Evolutionary conservation across 2,113 vertebrate genomes (phyloP).

Genomic region (Ranitomeya imitator): DNA sequence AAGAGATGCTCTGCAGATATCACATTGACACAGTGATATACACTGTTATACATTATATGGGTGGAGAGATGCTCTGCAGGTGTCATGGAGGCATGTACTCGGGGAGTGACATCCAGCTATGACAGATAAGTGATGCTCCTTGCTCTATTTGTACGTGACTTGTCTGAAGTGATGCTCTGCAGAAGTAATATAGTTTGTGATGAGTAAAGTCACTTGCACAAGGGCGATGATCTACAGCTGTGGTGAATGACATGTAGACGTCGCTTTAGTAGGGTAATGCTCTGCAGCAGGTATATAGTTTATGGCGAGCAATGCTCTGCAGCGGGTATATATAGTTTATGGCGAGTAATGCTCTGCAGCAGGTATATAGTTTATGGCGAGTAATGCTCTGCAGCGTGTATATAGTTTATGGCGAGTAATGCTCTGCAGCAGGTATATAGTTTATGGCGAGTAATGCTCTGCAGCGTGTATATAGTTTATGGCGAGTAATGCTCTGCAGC

Average conservation of each 20-base stretch:
- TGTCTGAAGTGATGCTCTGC: not conserved
- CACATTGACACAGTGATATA: too few species aligned
- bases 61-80: not conserved
- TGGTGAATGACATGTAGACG: not conserved
- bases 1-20: constrained; percentile 1
- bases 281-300: not conserved
- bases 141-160: not conserved
- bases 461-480: not conserved
- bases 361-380: not conserved
- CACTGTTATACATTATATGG: too few species aligned
- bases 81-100: not conserved
- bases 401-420: not conserved
- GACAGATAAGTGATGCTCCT: not conserved
- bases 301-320: not conserved
- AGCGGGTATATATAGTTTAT: not conserved
- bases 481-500: not conserved
- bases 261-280: not conserved
- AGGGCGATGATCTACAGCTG: too few species aligned
- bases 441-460: not conserved
- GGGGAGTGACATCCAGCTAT: not conserved
- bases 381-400: constrained; percentile 1
- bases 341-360: not conserved
- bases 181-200: not conserved
- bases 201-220: too few species aligned
- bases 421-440: not conserved